These are phyloP conservation scores for Bradysia coprophila DNA, from an alignment of 1,140 invertebrate species.

Conservation along the genomic window DNA sequence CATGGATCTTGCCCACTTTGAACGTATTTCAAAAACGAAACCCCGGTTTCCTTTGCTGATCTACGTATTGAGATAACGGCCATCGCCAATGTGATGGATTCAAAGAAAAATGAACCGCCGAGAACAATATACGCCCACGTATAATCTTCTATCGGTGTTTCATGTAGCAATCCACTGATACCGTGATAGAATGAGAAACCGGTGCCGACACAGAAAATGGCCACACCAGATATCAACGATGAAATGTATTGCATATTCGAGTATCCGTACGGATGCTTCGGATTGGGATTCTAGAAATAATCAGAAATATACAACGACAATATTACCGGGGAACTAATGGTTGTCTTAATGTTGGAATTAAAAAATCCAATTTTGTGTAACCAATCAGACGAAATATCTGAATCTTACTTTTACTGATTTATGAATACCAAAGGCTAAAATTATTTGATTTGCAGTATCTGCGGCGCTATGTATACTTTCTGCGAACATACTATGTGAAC, in stretches of 20 bases:
- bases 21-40: slow-evolving; percentile 45
- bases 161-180: slow-evolving; percentile 53
- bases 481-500: slow-evolving; percentile 77
- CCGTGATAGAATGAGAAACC: slow-evolving; percentile 76
- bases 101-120: slow-evolving; percentile 53
- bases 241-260: slow-evolving; percentile 74
- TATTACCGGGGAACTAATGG: too few species aligned
- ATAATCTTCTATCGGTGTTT: slow-evolving; percentile 43
- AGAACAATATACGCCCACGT: slow-evolving; percentile 43
- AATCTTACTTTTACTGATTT: slow-evolving; percentile 53
- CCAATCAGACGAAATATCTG: not conserved
- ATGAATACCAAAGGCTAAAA: slow-evolving; percentile 62
- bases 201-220: slow-evolving; percentile 75
- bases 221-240: slow-evolving; percentile 74
- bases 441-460: slow-evolving; percentile 72
- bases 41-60: slow-evolving; percentile 41
- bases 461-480: slow-evolving; percentile 75
- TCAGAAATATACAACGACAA: not conserved
- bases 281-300: slow-evolving; percentile 37
- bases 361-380: not conserved
- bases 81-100: slow-evolving; percentile 58
- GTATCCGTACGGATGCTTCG: slow-evolving; percentile 64
- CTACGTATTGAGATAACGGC: slow-evolving; percentile 54
- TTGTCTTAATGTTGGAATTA: too few species aligned
- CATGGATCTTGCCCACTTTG: slow-evolving; percentile 53